These are phyloP conservation scores for Stratiomys singularior DNA, from an alignment of 2,888 invertebrate genomes.

Conservation along the genomic window DNA sequence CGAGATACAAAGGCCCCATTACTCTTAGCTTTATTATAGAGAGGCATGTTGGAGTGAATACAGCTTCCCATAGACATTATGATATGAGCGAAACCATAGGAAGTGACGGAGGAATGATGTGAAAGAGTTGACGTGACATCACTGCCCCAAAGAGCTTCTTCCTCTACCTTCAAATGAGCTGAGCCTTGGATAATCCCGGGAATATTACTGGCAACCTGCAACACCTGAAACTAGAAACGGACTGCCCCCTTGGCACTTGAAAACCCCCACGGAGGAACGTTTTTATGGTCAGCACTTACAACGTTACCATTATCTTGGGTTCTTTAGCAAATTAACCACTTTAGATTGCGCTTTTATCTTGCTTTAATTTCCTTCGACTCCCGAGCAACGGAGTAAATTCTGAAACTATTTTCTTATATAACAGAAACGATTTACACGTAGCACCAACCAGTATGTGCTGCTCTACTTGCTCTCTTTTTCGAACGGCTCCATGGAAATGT, in stretches of 20 bases:
- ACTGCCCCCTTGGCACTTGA: not conserved
- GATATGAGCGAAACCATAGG: not conserved
- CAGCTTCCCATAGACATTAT: constrained; percentile 1
- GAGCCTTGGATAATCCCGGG: not conserved
- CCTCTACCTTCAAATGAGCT: not conserved
- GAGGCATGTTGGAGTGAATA: constrained; percentile 14
- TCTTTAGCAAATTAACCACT: constrained; percentile 32
- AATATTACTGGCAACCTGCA: not conserved
- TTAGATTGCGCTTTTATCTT: constrained; percentile 24
- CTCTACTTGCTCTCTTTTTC: not conserved
- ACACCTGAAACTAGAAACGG: not conserved
- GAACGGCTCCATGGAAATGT: not conserved
- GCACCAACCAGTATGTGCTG: not conserved
- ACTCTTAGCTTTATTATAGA: constrained; percentile 18
- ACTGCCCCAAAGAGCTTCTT: not conserved
- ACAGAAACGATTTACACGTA: not conserved
- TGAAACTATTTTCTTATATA: not conserved
- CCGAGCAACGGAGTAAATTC: not conserved
- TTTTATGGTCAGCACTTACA: constrained; percentile 15
- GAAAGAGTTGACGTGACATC: not conserved
- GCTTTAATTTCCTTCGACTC: not conserved
- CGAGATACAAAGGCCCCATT: constrained; percentile 33
- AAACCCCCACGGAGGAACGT: constrained; percentile 3
- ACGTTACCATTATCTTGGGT: constrained; percentile 8
- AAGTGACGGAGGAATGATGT: constrained; percentile 7